Base-by-base conservation (phyloP, 2,888 invertebrate genomes). In the Trichogramma evanescens region DNA sequence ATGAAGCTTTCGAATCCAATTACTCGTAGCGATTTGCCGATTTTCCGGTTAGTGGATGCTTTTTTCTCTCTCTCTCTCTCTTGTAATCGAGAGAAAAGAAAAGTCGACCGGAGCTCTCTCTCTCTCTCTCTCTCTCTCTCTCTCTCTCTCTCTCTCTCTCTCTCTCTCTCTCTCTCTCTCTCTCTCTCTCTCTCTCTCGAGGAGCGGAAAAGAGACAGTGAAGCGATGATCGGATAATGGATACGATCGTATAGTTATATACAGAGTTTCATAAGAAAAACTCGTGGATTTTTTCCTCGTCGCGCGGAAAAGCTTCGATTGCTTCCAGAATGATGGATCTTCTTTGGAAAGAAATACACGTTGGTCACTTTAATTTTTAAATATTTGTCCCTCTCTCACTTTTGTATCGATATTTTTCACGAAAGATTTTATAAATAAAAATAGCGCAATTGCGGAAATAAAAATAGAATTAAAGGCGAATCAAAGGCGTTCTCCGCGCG, bases 11-110 rank as follows among this genome's bases (percentile, higher is more conserved):
- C 56, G 56, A 56, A 60, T 56, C 60, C 56, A 60, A 60, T 60
- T 60, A 56, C 44, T 50, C 40, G 52, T 40, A 44, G 50, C 59
- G 45, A 54, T 52, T 49, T 26, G 26, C 60, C 55, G 56, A 60
- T 55, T 55, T 59, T 59, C 50, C 41, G 41, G 42, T 42, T 54
- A 51, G 42, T 39, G 45, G 9, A 10, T 40, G 10, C 52, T 41
- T 44, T 42, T 58, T 52, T 43, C 48, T 42, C 5, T 46, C 5
- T 26, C 26, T 41, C 5, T 46, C 5, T 26, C 26, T 41, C 40
- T n/a, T 54, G 39, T 26, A 9, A 13, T 8, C 9, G 50, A 41
- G 49, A 6, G 48, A 40, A 48, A 26, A 43, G 40, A 10, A 40
- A 46, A 48, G 40, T n/a, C 10, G 8, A 9, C 39, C 3, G 46